phyloP scores from a whole-genome alignment of 64 coral and sea anemone species.

The Trachythela sp. region DNA sequence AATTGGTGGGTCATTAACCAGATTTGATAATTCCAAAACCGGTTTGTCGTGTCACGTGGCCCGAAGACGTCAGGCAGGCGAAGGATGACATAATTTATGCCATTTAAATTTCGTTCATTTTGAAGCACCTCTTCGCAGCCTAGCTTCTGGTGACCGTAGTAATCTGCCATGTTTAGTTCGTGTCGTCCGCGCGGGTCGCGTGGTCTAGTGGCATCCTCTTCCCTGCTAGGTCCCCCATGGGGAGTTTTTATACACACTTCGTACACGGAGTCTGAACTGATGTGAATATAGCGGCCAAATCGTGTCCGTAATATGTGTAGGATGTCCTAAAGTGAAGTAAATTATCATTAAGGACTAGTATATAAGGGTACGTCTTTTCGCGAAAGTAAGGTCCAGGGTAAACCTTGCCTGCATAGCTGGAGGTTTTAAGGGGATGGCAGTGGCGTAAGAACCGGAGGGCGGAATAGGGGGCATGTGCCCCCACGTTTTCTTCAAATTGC shows the following conservation, averaged over 20 bases:
- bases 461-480: too few species aligned
- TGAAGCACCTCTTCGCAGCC: conserved; percentile 56
- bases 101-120: conserved; percentile 45
- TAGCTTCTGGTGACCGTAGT: conserved; percentile 67
- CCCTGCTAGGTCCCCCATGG: conserved; percentile 59
- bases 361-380: too few species aligned
- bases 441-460: too few species aligned
- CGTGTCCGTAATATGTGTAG: conserved; percentile 47
- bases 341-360: neutral
- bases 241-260: conserved; percentile 74
- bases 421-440: too few species aligned
- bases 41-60: conserved; percentile 79
- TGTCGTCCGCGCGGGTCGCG: conserved; percentile 49
- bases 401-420: too few species aligned
- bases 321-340: conserved; percentile 48
- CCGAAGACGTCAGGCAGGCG: conserved; percentile 84
- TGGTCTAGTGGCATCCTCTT: conserved; percentile 75
- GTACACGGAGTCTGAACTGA: conserved; percentile 85
- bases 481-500: too few species aligned
- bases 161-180: conserved; percentile 32
- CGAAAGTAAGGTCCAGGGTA: too few species aligned
- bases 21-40: conserved; percentile 86
- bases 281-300: conserved; percentile 75
- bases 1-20: conserved; percentile 65
- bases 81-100: conserved; percentile 51